A percentile compares a stretch with the other conserved stretches of the same genome.
Conservation (phyloP, 2,888 invertebrate species). For the Priocnemis perturbator region DNA sequence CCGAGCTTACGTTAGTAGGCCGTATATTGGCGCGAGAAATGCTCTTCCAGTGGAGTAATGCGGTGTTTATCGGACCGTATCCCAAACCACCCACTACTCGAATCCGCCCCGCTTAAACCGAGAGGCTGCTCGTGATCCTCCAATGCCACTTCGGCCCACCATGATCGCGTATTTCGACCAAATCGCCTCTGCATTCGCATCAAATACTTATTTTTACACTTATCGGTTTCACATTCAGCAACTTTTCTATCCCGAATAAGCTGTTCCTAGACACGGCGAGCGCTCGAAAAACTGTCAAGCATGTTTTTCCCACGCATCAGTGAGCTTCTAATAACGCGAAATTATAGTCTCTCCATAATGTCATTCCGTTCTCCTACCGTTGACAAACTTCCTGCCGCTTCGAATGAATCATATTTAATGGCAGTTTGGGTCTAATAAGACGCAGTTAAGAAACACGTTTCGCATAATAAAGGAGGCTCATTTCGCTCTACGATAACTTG, state of each 20-base stretch:
- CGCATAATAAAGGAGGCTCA: slow-evolving; percentile 18
- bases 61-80: slow-evolving; percentile 72
- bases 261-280: too few relatives aligned
- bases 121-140: slow-evolving; percentile 65
- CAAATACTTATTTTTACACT: slow-evolving; percentile 14
- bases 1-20: slow-evolving; percentile 60
- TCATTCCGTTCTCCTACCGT: too few relatives aligned
- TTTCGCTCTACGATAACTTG: slow-evolving; percentile 17
- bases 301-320: too few relatives aligned
- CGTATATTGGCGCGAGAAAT: slow-evolving; percentile 61
- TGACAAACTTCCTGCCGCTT: too few relatives aligned
- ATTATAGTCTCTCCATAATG: too few relatives aligned
- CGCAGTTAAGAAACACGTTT: slow-evolving; percentile 28
- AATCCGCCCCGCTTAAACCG: slow-evolving; percentile 62
- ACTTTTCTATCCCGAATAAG: too few relatives aligned
- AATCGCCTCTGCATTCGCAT: slow-evolving; percentile 37
- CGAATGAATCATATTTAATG: too few relatives aligned
- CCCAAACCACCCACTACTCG: slow-evolving; percentile 60
- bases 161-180: slow-evolving; percentile 56
- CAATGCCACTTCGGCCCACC: slow-evolving; percentile 57
- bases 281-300: too few relatives aligned
- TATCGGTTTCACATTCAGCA: background rate
- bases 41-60: slow-evolving; percentile 69
- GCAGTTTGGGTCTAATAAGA: slow-evolving; percentile 15
- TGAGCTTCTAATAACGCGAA: too few relatives aligned